Percentiles rank a stretch among this genome's conserved stretches.
Conservation (phyloP, 2,113 vertebrate genomes). For the Brachypteracias leptosomus region DNA sequence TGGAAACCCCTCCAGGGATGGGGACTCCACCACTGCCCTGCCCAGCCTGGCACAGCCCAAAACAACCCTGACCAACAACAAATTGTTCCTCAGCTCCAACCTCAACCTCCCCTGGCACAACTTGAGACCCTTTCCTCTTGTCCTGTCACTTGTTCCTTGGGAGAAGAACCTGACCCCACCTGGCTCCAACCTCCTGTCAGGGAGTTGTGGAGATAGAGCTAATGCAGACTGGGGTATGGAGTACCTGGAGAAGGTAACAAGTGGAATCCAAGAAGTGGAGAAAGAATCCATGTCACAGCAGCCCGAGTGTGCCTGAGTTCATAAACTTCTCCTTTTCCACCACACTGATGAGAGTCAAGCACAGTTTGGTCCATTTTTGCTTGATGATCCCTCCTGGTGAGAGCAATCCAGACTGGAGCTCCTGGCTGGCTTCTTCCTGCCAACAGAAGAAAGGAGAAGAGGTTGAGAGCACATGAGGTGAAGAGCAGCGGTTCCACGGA, state of each 20-base stretch:
- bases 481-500: not conserved
- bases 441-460: not conserved
- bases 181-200: too few relatives aligned
- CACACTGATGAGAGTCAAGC: not conserved
- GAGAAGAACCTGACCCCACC: too few relatives aligned
- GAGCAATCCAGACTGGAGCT: not conserved
- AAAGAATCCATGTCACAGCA: not conserved
- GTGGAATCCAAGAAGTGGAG: not conserved
- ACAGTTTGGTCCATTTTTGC: not conserved
- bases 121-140: too few relatives aligned
- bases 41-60: too few relatives aligned
- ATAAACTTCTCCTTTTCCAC: not conserved
- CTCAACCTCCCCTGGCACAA: too few relatives aligned
- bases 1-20: too few relatives aligned
- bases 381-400: not conserved
- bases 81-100: too few relatives aligned
- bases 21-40: too few relatives aligned
- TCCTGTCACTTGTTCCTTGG: too few relatives aligned
- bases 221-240: not conserved
- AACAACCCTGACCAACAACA: too few relatives aligned
- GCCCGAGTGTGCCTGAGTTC: not conserved
- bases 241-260: not conserved
- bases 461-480: not conserved
- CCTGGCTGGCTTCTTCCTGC: not conserved
- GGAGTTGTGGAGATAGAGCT: not conserved